A percentile compares a stretch with the other conserved stretches of the same genome.
These are phyloP conservation scores for Apodemus agrarius DNA, from an alignment of 2,797 vertebrate species.

Conservation along the genomic window DNA sequence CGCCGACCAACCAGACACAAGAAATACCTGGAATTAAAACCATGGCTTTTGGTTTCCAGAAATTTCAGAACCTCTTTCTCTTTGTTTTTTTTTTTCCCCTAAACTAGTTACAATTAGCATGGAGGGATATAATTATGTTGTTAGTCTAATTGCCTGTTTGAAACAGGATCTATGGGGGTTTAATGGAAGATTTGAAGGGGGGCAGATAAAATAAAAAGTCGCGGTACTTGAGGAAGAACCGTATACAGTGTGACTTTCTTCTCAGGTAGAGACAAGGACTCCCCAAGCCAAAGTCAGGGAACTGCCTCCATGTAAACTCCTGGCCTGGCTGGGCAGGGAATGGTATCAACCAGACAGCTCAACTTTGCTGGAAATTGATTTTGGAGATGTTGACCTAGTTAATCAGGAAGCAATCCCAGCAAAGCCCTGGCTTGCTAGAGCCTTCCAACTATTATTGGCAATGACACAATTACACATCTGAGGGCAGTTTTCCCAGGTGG, in stretches of 20 bases:
- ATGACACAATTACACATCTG: conserved; percentile 81
- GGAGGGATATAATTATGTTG: conserved; percentile 90
- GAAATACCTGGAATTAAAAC: conserved; percentile 81
- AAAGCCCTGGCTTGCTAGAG: conserved; percentile 75
- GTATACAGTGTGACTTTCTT: conserved; percentile 77
- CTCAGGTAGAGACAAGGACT: conserved; percentile 76
- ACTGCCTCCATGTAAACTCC: conserved; percentile 23
- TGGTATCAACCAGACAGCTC: conserved; percentile 30
- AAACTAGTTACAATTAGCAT: conserved; percentile 88
- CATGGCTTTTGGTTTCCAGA: conserved; percentile 75
- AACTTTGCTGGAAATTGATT: conserved; percentile 82
- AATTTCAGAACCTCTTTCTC: conserved; percentile 82
- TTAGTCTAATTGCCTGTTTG: conserved; percentile 90
- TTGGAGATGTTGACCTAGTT: conserved; percentile 87
- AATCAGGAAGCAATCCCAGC: conserved; percentile 79
- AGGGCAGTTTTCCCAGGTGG: conserved; percentile 35
- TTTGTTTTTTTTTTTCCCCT: conserved; percentile 87
- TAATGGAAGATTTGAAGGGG: conserved; percentile 85
- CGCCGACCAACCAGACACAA: background rate
- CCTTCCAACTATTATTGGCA: conserved; percentile 74
- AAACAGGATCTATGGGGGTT: conserved; percentile 89
- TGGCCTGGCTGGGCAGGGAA: conserved; percentile 51
- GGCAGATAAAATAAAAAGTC: conserved; percentile 76
- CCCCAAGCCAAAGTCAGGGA: background rate
- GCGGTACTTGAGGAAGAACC: conserved; percentile 82